Evolutionary conservation across 2,888 invertebrate genomes (phyloP).

Genomic region (Lepas anatifera): DNA sequence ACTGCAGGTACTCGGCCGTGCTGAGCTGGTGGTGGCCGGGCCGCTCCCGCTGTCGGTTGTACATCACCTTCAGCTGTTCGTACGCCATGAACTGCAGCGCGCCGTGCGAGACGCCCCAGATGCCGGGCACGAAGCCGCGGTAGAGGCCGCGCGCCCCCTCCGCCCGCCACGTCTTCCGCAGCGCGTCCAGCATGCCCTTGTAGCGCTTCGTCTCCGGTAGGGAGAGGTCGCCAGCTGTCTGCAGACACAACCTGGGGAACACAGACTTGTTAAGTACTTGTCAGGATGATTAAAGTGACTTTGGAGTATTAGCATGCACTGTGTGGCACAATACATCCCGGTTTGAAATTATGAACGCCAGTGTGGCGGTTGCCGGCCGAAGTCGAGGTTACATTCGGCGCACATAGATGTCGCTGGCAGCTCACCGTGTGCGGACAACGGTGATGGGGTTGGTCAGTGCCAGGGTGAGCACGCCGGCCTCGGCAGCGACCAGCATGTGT

Average conservation of each 20-base stretch:
- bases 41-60: constrained; percentile 64
- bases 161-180: constrained; percentile 71
- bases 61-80: constrained; percentile 87
- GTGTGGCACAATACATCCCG: too few species aligned
- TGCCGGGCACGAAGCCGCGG: constrained; percentile 89
- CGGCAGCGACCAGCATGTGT: constrained; percentile 3
- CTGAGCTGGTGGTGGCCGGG: constrained; percentile 79
- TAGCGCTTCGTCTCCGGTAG: constrained; percentile 43
- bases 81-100: constrained; percentile 98
- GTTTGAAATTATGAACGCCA: too few species aligned
- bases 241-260: constrained; percentile 68
- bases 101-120: constrained; percentile 96
- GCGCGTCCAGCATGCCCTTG: constrained; percentile 80
- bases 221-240: constrained; percentile 45
- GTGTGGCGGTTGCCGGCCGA: too few species aligned
- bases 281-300: too few species aligned
- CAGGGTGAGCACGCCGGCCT: neutral
- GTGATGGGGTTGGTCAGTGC: constrained; percentile 55
- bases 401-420: neutral
- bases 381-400: neutral
- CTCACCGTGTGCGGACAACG: constrained; percentile 7
- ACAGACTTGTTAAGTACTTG: neutral
- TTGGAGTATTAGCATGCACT: too few species aligned
- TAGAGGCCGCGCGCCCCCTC: constrained; percentile 90
- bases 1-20: constrained; percentile 75